Base-by-base conservation (phyloP, 1,140 invertebrate genomes). In the Atopsyche davidsoni region DNA sequence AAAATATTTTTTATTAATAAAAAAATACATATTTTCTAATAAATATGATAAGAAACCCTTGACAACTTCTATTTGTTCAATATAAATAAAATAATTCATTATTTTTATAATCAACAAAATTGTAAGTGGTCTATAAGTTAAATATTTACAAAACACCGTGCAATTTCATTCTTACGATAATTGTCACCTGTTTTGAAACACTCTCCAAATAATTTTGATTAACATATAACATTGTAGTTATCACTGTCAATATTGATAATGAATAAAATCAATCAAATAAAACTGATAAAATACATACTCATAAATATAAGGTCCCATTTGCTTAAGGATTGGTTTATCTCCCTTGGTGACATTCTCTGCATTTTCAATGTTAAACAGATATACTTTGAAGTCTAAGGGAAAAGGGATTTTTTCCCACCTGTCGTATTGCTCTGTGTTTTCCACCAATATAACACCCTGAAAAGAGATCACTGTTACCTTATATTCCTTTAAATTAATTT, bases 301-400 rank as follows among this genome's bases (percentile, higher is more conserved):
- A 61, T 79, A 80, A 36, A 73, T 60, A 58, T 75, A 80, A 2
- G 78, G 79, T 43, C 77, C 76, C 13, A 76, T 60, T 69, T 81
- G 75, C 53, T 69, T 51, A 1, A 80, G 59, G 28, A 64, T 64
- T 4, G 77, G 73, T 60, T 77, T 79, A 32, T 55, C 69, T 41
- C 82, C 82, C 11, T 71, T 62, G 42, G 73, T 62, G 23, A 88
- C 76, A 59, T 81, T 82, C 0, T 72, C 63, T 1, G 78, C 74
- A 72, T 90, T 90, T 3, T 78, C 80, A 0, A 87, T 68, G 62
- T 89, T 85, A 62, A 88, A 89, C 47, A 89, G 73, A 59, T 83
- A 87, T 23, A 87, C 74, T 64, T 82, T 80, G 48, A 80, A 80
- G 32, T 69, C 68, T 4, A 82, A 59, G 2, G 78, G 72, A 50